phyloP scores from a whole-genome alignment of 2,113 vertebrate genomes.

The Mohoua ochrocephala region DNA sequence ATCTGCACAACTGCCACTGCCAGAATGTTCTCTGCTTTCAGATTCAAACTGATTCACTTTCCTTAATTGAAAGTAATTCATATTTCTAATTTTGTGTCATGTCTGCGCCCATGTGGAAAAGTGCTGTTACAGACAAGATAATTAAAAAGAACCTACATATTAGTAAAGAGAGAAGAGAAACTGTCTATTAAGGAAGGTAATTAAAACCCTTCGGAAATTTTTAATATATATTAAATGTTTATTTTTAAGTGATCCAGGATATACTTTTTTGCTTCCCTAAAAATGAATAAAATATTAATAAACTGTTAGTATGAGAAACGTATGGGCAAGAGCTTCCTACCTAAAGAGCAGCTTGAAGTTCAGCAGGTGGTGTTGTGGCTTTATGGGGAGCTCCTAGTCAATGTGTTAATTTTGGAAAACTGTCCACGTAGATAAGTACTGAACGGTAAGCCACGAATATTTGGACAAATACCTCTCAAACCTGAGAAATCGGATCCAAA shows the following conservation, averaged over 20 bases:
- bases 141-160: neutral
- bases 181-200: neutral
- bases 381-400: neutral
- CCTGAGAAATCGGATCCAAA: neutral
- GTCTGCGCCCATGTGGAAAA: neutral
- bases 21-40: neutral
- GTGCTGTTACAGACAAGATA: neutral
- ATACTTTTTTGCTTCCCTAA: neutral
- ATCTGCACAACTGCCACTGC: neutral
- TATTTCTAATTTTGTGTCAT: constrained; percentile 7
- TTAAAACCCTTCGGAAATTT: neutral
- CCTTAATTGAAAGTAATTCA: neutral
- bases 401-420: neutral
- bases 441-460: neutral
- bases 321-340: neutral
- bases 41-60: neutral
- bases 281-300: neutral
- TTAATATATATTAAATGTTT: neutral
- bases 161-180: neutral
- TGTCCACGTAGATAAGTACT: neutral
- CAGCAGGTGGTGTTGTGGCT: neutral
- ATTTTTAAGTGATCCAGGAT: neutral
- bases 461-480: neutral
- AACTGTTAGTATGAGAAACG: neutral
- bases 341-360: neutral